Percentiles rank a stretch among this genome's conserved stretches.
These are phyloP conservation scores for Salvelinus fontinalis DNA, from an alignment of 2,113 vertebrate genomes.

Conservation along the genomic window DNA sequence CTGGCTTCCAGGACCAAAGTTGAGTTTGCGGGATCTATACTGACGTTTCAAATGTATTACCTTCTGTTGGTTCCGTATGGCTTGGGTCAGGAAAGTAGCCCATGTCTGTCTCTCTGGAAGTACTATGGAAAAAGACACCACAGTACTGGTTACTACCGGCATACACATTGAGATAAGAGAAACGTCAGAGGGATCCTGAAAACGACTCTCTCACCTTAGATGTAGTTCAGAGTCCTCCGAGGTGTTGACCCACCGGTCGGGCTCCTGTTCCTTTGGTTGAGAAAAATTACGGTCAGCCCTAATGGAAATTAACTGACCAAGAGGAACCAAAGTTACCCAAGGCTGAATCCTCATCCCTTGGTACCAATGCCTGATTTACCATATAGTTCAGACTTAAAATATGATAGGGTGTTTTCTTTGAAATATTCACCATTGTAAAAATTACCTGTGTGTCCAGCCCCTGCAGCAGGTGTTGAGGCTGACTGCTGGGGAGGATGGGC, in stretches of 20 bases:
- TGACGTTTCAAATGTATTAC: slow-evolving; percentile 26
- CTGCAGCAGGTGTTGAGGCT: slow-evolving; percentile 4
- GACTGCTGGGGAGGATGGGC: slow-evolving; percentile 28
- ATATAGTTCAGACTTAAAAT: no score
- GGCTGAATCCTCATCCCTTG: no score
- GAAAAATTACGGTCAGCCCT: not conserved
- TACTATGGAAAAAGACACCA: slow-evolving; percentile 37
- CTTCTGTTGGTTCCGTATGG: slow-evolving; percentile 42
- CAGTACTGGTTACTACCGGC: not conserved
- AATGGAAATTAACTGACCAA: not conserved
- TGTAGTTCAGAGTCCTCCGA: slow-evolving; percentile 45
- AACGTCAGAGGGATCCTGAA: not conserved
- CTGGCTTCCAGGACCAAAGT: no score
- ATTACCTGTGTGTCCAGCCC: slow-evolving; percentile 34
- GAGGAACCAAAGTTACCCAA: no score
- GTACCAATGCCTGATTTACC: no score
- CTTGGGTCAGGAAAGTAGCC: slow-evolving; percentile 21
- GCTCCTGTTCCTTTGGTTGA: slow-evolving; percentile 40
- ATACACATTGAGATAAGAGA: not conserved
- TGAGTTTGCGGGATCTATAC: not conserved
- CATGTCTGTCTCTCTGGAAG: slow-evolving; percentile 31
- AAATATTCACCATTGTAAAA: not conserved
- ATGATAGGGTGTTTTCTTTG: not conserved
- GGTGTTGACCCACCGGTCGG: slow-evolving; percentile 45
- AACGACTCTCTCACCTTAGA: slow-evolving; percentile 39